Base-by-base conservation (phyloP, 2,888 invertebrate species). In the Hypolimnas misippus region DNA sequence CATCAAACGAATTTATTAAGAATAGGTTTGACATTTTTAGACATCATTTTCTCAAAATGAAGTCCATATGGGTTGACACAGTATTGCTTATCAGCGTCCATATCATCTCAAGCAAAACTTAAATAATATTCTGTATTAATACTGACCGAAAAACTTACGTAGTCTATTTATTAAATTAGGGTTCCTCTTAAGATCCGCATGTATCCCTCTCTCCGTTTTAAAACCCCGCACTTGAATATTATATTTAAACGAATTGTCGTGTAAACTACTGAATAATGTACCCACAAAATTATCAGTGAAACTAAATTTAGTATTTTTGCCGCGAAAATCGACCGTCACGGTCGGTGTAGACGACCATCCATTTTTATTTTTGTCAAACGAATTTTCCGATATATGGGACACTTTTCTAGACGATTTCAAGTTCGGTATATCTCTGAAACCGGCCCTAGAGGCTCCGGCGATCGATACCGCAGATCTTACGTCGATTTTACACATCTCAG, bases 171-270 rank as follows among this genome's bases (percentile, higher is more conserved):
- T 83, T 56, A 96, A 78, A 40, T 94, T 93, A 1, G 96, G 96
- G 84, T 96, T 96, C 71, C 96, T 88, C 70, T 94, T 93, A 54
- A 93, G 78, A 73, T 97, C 97, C 0, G 96, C 94, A 69, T 94
- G 93, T 29, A 95, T 91, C 66, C 93, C 94, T 57, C 97, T 92
- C 70, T 96, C 95, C 0, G 97, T 97, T 87, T 97, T 97, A 82
- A 97, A 97, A 38, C 94, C 94, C 56, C 97, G 93, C 16, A 94
- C 91, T 81, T 95, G 95, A 17, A 94, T 79, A 33, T 79, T 77
- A 65, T 82, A 87, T 38, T 78, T 75, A 73, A 87, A 86, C 1
- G 71, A 73, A 63, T 71, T 76, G 16, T 74, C 67, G 1, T 69
- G 70, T 31, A 85, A 10, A 62, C 80, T 80, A 7, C 67, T 74